phyloP scores from a whole-genome alignment of 2,797 vertebrate genomes.

The Sebastes ruberrimus region DNA sequence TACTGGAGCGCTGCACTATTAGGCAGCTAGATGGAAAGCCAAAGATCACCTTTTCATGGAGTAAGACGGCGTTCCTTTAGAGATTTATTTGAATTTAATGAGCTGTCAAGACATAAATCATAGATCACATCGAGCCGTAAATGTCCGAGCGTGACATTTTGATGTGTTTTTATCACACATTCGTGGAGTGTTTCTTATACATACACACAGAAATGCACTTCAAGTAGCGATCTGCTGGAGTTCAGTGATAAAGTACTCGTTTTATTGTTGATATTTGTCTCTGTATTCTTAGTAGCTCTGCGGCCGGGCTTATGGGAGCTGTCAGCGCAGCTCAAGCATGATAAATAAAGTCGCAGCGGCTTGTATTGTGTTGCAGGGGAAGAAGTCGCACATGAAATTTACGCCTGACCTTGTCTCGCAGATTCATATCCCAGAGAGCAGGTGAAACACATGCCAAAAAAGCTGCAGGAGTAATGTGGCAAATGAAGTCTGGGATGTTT shows the following conservation, averaged over 20 bases:
- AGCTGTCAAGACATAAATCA: conserved; percentile 55
- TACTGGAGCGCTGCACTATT: neutral
- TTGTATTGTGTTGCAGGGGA: conserved; percentile 24
- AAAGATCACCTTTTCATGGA: conserved; percentile 29
- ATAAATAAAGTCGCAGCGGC: conserved; percentile 54
- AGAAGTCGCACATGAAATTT: conserved; percentile 34
- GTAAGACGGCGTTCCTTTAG: conserved; percentile 10
- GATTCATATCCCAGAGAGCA: conserved; percentile 22
- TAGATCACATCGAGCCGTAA: conserved; percentile 25
- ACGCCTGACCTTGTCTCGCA: conserved; percentile 48
- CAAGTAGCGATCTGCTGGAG: neutral
- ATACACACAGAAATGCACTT: neutral
- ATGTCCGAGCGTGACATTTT: conserved; percentile 35
- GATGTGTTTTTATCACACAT: conserved; percentile 39
- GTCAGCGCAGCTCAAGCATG: conserved; percentile 53
- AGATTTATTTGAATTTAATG: conserved; percentile 56
- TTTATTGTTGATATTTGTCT: conserved; percentile 39
- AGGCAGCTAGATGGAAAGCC: conserved; percentile 17
- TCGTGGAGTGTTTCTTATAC: conserved; percentile 15
- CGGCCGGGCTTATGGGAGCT: conserved; percentile 33
- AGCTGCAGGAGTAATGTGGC: neutral
- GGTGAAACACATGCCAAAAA: neutral
- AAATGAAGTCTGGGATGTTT: conserved; percentile 8
- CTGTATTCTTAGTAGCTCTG: conserved; percentile 24
- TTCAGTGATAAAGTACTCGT: conserved; percentile 14